Evolutionary conservation across 2,113 vertebrate genomes (phyloP).

Genomic region (Mystacornis crossleyi): DNA sequence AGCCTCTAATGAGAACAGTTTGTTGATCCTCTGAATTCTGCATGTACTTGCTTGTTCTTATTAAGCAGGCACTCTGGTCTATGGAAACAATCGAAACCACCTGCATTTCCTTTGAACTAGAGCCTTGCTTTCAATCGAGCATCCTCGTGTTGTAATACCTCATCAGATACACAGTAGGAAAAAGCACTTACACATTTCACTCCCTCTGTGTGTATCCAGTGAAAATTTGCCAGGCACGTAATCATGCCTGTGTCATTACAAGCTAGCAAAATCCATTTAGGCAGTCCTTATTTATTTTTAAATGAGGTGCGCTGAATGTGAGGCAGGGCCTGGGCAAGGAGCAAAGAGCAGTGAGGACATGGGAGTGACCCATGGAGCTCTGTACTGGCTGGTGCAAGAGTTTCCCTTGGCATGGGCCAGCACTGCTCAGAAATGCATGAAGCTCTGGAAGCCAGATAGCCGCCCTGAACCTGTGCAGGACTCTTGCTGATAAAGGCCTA

Average conservation of each 20-base stretch:
- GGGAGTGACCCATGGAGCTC: accelerated
- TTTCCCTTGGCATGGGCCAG: accelerated
- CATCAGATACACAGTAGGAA: conserved; percentile 58
- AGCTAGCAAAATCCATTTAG: neutral
- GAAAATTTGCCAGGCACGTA: conserved; percentile 57
- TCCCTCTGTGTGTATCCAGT: conserved; percentile 28
- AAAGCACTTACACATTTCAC: conserved; percentile 37
- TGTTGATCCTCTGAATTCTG: conserved; percentile 41
- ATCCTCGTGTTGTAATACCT: conserved; percentile 48
- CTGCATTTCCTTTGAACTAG: conserved; percentile 56
- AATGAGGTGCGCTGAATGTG: neutral
- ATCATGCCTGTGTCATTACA: conserved; percentile 22
- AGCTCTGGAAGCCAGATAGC: neutral
- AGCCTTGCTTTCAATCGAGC: conserved; percentile 45
- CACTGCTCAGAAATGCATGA: neutral
- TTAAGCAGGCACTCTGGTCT: conserved; percentile 34
- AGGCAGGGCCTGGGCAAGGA: neutral
- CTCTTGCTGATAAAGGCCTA: neutral
- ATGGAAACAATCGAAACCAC: conserved; percentile 57
- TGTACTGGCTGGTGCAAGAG: no score
- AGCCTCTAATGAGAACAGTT: conserved; percentile 55
- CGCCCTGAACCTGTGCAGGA: neutral
- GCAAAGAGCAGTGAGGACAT: accelerated
- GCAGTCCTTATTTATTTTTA: neutral
- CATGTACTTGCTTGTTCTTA: conserved; percentile 48